Conservation (phyloP, 2,888 invertebrate genomes). For the Eledone cirrhosa region DNA sequence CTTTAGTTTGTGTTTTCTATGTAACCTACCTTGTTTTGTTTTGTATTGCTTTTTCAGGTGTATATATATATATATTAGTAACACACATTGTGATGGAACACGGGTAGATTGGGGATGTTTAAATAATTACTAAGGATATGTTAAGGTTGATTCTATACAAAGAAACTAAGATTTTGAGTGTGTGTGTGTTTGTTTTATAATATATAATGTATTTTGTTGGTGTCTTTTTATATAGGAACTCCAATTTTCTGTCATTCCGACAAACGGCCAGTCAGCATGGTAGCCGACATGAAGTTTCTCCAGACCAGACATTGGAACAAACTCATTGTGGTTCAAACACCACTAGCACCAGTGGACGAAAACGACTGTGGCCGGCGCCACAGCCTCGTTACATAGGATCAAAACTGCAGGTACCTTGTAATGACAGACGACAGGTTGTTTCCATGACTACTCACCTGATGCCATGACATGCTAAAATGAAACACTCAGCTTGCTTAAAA, state of each 20-base stretch:
- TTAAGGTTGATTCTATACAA: too few relatives aligned
- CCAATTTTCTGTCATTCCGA: conserved; percentile 17
- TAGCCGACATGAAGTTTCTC: conserved; percentile 12
- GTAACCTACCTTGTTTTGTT: too few relatives aligned
- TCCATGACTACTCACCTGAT: conserved; percentile 9
- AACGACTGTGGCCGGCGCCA: conserved; percentile 26
- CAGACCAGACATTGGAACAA: conserved; percentile 16
- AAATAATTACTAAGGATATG: too few relatives aligned
- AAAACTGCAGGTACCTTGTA: conserved; percentile 3
- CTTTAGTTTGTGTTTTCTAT: too few relatives aligned
- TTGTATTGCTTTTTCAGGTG: too few relatives aligned
- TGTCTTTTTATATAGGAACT: neutral
- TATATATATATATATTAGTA: too few relatives aligned
- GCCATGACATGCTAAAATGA: neutral
- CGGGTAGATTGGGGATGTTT: too few relatives aligned
- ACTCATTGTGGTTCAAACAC: neutral
- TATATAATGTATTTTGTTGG: neutral
- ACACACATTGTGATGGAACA: too few relatives aligned
- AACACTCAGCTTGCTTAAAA: too few relatives aligned
- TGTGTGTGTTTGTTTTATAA: too few relatives aligned
- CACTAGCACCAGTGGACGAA: conserved; percentile 26
- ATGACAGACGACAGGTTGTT: conserved; percentile 13
- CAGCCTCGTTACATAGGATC: conserved; percentile 24
- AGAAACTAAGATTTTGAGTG: too few relatives aligned
- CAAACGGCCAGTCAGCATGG: conserved; percentile 19